Evolutionary conservation across 2,113 vertebrate genomes (phyloP), one percentile per base, ranked within the genome.

Genomic region (Paracyprichromis sp.): DNA sequence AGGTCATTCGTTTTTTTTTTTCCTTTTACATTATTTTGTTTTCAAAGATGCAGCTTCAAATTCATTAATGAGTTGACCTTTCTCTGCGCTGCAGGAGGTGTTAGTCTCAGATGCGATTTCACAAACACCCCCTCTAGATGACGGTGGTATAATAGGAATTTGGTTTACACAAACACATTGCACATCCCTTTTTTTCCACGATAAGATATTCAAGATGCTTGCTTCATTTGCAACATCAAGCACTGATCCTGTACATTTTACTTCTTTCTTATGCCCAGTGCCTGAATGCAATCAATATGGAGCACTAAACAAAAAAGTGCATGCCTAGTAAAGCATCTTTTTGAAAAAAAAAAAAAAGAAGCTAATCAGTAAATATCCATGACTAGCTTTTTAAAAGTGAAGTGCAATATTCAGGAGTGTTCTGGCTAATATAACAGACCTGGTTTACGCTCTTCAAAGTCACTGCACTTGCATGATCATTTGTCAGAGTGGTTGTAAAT

Each of bases 361-460:
- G 40, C 40, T 3, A 83, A 90, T 94, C 83, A 31, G 88, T 86
- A 47, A 24, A 40, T 4, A 5, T 69, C 73, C 59, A 10, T 54
- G 11, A 6, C 9, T 19, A 36, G 63, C 85, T 84, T 82, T 88
- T 90, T 56, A 76, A 83, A 87, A 73, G 7, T 56, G 45, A 47
- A 26, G 82, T 36, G 69, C 21, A 86, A 61, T 83, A 80, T 84
- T 82, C 24, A 40, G 43, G 63, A 90, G 76, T 34, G 81, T 56
- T 82, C 54, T 26, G 9, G 50, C 81, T 78, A 61, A 16, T 71
- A 54, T 47, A 47, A 73, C 21, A 63, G 57, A 83, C 40, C 79
- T 36, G 84, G 89, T 93, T 93, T 83, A 91, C 21, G 52, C 92
- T 86, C 53, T 85, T 94, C 50, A 86, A 50, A 88, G 83, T 91